Evolutionary conservation across 2,888 invertebrate species (phyloP), one percentile per base, ranked within the genome.

Genomic region (Gymnosoma rotundatum): DNA sequence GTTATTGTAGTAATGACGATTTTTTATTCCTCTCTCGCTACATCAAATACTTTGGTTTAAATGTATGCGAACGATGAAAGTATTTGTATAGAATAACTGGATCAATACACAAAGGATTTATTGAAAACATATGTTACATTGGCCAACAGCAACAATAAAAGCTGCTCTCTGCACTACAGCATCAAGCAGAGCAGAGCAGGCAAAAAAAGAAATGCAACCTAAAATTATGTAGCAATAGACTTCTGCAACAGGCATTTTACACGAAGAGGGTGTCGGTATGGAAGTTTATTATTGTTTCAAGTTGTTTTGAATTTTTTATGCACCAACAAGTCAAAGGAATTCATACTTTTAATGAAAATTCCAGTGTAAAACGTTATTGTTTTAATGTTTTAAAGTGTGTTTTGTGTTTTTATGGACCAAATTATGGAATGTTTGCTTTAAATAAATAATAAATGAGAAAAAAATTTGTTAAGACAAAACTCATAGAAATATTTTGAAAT

Each of bases 121-220:
- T 60, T 60, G 63, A 66, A 69, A 60, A 76, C 67, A 76, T 76
- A 67, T 76, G 67, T 67, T 52, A 50, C 60, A 60, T 4, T 45
- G 10, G 32, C 14, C 54, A 16, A 32, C 14, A 64, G 10, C 52
- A 74, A 54, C 45, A 63, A 20, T n/a, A 52, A 16, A 42, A 42
- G 8, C n/a, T 42, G 21, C 42, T 38, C 66, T 50, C 32, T 18
- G 32, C 20, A 52, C 32, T 18, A 14, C 50, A 66, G 6, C 18
- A 54, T 21, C 32, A 25, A 52, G 8, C 16, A 56, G 14, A 66
- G 18, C 36, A 20, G 0, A 18, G 9, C 7, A 10, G n/a, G n/a
- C n/a, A n/a, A n/a, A n/a, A n/a, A n/a, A n/a, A 50, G 8, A 38
- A 25, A n/a, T 38, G 42, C 56, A 56, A 14, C 45, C n/a, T 8